Evolutionary conservation across 2,113 vertebrate species (phyloP), one percentile per base, ranked within the genome.

Genomic region (Myiagra hebetior): DNA sequence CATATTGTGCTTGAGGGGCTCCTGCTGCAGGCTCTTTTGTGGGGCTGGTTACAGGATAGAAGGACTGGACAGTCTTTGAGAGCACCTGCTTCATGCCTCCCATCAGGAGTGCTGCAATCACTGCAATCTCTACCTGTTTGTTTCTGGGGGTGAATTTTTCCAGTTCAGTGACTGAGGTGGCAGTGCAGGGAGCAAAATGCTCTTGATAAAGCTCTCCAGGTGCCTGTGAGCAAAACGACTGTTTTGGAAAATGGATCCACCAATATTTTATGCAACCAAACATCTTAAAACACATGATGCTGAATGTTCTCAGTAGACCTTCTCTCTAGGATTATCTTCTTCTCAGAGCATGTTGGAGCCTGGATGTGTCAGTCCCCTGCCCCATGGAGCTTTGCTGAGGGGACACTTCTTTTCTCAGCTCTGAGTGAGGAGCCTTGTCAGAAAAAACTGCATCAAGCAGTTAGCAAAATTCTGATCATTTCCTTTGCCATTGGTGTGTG

Each of bases 151-250:
- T 56, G 31, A 47, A 41, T 81, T 65, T 81, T 88, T 88, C 21
- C 33, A 39, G 31, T 28, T 56, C 5, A 3, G 35, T 60, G 53
- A 28, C 20, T 14, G 27, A 80, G 10, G 12, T n/a, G 15, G 50
- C 2, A 1, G 2, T 33, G 22, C 1, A 4, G 31, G n/a, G 20
- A 73, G 35, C 3, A 80, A 75, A 90, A 56, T 0, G 0, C 24
- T 50, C 18, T 44, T 44, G n/a, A 50, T 31, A 68, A 88, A 92
- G 17, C 6, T 73, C 18, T 69, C 50, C 31, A 35, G 37, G 15
- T 75, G 11, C 27, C 31, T 0, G 0, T 37, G 47, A 49, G 33
- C 59, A 73, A 74, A 84, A 83, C 1, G 1, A 9, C 37, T 60
- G 21, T 6, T 50, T 42, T 53, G 22, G 50, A 67, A 89, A 86